Evolutionary conservation across 2,113 vertebrate genomes (phyloP), one percentile per base, ranked within the genome.

Genomic region (Entelurus aequoreus): DNA sequence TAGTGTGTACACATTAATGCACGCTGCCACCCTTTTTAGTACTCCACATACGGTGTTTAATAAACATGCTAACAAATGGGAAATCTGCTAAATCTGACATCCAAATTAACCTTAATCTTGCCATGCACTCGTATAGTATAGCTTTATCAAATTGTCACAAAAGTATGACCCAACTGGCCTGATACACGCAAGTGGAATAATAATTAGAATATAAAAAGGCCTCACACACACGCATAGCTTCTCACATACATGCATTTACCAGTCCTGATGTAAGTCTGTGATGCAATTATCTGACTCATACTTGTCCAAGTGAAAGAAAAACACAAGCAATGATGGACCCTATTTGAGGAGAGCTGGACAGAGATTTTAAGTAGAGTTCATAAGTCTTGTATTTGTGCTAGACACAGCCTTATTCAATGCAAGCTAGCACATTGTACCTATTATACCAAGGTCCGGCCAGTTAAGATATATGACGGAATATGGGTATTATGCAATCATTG

Each of bases 101-200:
- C 19, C 2, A 74, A 60, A 72, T 75, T 62, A 66, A 76, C 66
- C 44, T 63, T 38, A 13, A 12, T 71, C 28, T 37, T 21, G 47
- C 65, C 51, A 37, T 57, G 56, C 36, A 48, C n/a, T 54, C 42
- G 8, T 40, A 57, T 50, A 9, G 9, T 12, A 46, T 16, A 38
- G 54, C 46, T 57, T 69, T 48, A 37, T 35, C 46, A 48, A n/a
- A 52, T 42, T 53, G 35, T 36, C 47, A 48, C 54, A 65, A 40
- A 60, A 70, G 49, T 7, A 52, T 52, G 19, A 52, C 51, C 51
- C 19, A 12, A 52, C 51, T 55, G 54, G 36, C 54, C 14, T 16
- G 37, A 13, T 8, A 38, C 36, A 55, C 15, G 50, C 19, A 50
- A 38, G 44, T 21, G 16, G 6, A 49, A 49, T 28, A 28, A 28